phyloP scores from a whole-genome alignment of 2,797 vertebrate genomes.

The Periparus ater region DNA sequence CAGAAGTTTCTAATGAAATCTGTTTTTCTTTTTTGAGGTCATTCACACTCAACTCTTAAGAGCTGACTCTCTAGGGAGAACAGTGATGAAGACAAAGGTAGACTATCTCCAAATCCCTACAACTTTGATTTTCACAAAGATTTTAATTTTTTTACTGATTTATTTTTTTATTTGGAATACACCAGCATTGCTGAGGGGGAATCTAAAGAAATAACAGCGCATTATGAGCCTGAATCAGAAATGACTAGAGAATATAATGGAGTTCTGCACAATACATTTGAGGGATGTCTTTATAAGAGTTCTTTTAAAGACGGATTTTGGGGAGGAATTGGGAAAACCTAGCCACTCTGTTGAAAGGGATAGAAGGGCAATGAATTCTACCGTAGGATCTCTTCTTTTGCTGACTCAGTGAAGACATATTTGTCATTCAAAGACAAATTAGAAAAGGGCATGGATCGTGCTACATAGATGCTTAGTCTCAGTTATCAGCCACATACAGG shows the following conservation, averaged over 20 bases:
- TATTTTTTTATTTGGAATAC: background rate
- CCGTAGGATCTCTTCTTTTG: slow-evolving; percentile 33
- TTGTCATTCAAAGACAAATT: slow-evolving; percentile 74
- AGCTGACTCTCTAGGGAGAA: background rate
- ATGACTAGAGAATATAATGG: background rate
- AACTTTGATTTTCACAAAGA: background rate
- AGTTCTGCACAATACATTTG: background rate
- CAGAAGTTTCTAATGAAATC: background rate
- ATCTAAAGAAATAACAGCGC: background rate
- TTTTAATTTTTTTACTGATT: background rate
- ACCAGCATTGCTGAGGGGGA: background rate
- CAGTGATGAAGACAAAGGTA: background rate
- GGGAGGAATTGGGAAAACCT: background rate
- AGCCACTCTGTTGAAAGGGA: background rate
- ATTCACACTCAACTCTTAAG: background rate
- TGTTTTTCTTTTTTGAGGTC: background rate
- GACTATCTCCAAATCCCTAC: background rate
- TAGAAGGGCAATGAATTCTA: slow-evolving; percentile 26
- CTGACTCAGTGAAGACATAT: slow-evolving; percentile 70
- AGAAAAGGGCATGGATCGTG: slow-evolving; percentile 55
- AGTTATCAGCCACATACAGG: slow-evolving; percentile 73
- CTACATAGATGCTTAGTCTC: slow-evolving; percentile 31
- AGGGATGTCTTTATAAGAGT: background rate
- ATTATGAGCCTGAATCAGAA: background rate
- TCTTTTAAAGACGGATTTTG: background rate